Evolutionary conservation across 2,888 invertebrate genomes (phyloP), one percentile per base, ranked within the genome.

Genomic region (Stenichneumon culpator): DNA sequence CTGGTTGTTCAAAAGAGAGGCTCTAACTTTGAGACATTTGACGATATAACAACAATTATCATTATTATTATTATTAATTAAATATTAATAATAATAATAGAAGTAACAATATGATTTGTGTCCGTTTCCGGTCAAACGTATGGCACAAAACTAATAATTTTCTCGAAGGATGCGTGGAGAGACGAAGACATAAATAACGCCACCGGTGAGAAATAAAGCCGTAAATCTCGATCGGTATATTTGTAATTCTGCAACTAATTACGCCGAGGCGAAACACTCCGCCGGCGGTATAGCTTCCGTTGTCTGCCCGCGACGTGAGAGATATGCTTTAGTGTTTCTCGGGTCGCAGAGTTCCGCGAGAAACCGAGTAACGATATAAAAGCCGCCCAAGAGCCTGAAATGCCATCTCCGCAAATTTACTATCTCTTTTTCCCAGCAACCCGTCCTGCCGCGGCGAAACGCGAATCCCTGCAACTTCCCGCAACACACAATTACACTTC

Each of bases 181-280:
- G n/a, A 57, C 57, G 44, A 60, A 22, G 19, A 60, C 47, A 44
- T 44, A 73, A 57, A 57, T 14, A 63, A 32, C 47, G 6, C 72
- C n/a, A 22, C 22, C 22, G 32, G 16, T 60, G 22, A 36, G 28
- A 68, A 69, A 80, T 60, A 74, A 39, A 50, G 69, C 32, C 67
- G 72, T 87, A 87, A 87, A 87, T 84, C 67, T 72, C 60, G 19
- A 82, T 80, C 57, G 77, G 77, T 79, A 81, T 77, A 83, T 86
- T 84, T 84, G 63, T 79, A 80, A 84, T 84, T 81, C 50, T 44
- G 25, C 79, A 68, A 50, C 81, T 86, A 87, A 87, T 87, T 83
- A 82, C 82, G 57, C 54, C 47, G 5, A 22, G 32, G 44, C 54
- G 52, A 50, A 65, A 68, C 16, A 28, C 47, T 74, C 28, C 2